Evolutionary conservation across 92 coral and sea anemone species (phyloP).

Genomic region (Bergia puertoricense): DNA sequence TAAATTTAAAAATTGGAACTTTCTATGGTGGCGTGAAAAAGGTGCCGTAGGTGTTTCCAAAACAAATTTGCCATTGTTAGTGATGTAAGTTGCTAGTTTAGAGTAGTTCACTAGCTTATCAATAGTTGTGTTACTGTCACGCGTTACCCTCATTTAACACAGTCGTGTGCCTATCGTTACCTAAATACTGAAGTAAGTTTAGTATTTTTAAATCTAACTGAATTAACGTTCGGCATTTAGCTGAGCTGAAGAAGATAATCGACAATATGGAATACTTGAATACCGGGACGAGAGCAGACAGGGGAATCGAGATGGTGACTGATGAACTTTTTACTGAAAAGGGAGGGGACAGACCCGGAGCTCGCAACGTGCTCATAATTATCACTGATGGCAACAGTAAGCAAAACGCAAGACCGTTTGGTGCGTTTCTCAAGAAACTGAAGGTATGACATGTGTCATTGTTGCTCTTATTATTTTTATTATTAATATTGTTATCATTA

Average conservation of each 20-base stretch:
- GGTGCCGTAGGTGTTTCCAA: too few relatives aligned
- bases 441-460: not conserved
- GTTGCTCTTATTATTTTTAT: too few relatives aligned
- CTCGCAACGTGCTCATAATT: constrained; percentile 19
- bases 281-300: constrained; percentile 23
- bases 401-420: not conserved
- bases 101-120: too few relatives aligned
- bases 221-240: not conserved
- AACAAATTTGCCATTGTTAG: too few relatives aligned
- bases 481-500: too few relatives aligned
- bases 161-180: too few relatives aligned
- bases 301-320: constrained; percentile 18
- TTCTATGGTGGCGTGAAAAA: too few relatives aligned
- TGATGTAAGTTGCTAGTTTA: too few relatives aligned
- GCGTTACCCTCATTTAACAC: too few relatives aligned
- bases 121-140: too few relatives aligned
- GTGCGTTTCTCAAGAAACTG: not conserved
- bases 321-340: not conserved
- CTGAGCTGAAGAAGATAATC: constrained; percentile 23
- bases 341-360: constrained; percentile 34
- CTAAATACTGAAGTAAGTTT: too few relatives aligned
- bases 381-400: constrained; percentile 33
- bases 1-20: too few relatives aligned
- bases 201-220: not conserved
- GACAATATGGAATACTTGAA: constrained; percentile 18